Evolutionary conservation across 2,888 invertebrate species (phyloP).

Genomic region (Cantharis rufa): DNA sequence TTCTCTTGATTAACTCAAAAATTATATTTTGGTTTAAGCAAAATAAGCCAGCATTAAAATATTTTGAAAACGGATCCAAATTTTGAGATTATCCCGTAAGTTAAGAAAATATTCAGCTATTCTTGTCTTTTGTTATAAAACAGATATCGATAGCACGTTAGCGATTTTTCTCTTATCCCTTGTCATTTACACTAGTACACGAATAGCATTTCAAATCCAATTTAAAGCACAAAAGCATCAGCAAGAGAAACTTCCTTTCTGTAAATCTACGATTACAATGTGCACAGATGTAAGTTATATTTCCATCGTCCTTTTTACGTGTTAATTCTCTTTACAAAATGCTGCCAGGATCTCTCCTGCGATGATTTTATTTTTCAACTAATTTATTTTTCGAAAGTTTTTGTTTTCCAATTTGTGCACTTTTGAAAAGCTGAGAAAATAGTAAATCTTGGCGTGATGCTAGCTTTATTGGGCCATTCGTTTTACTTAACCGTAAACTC

Average conservation of each 20-base stretch:
- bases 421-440: neutral
- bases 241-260: neutral
- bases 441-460: constrained; percentile 14
- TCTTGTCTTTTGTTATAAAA: neutral
- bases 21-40: too few species aligned
- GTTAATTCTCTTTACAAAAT: neutral
- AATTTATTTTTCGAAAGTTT: neutral
- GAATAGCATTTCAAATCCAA: neutral
- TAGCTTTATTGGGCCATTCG: constrained; percentile 18
- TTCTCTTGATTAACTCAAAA: too few species aligned
- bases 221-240: neutral
- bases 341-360: neutral
- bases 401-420: neutral
- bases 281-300: neutral
- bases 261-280: neutral
- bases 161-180: neutral
- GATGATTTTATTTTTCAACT: neutral
- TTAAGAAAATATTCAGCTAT: neutral
- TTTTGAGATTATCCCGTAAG: neutral
- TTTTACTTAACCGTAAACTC: constrained; percentile 17
- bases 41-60: neutral
- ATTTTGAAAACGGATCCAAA: neutral
- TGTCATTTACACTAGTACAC: neutral
- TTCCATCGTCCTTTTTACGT: neutral
- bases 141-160: neutral